Percentiles rank a stretch among this genome's conserved stretches.
phyloP scores from a whole-genome alignment of 1,140 invertebrate species.

The Aporrectodea caliginosa region DNA sequence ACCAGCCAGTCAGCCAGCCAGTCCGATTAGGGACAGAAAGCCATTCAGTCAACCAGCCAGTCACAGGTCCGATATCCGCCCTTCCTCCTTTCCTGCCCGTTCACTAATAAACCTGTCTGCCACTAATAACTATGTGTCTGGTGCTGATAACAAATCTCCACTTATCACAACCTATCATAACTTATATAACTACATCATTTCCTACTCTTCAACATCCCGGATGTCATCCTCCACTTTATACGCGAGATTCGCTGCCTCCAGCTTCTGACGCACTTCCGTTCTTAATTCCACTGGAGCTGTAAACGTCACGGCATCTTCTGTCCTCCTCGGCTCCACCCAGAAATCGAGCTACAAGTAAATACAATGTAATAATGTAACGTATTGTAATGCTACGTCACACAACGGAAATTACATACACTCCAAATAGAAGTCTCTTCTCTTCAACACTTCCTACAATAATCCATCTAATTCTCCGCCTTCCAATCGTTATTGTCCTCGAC shows the following conservation, averaged over 20 bases:
- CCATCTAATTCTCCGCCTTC: not conserved
- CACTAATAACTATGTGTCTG: too few relatives aligned
- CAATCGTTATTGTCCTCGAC: not conserved
- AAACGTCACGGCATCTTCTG: not conserved
- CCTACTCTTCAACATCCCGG: not conserved
- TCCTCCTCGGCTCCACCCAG: not conserved
- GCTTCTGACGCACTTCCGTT: not conserved
- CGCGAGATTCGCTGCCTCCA: not conserved
- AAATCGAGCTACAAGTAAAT: not conserved
- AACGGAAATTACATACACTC: too few relatives aligned
- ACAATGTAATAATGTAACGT: not conserved
- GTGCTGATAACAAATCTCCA: too few relatives aligned
- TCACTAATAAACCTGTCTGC: too few relatives aligned
- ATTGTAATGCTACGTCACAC: not conserved
- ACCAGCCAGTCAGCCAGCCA: too few relatives aligned
- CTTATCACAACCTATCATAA: too few relatives aligned
- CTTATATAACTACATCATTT: too few relatives aligned
- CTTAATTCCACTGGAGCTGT: not conserved
- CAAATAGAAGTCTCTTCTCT: too few relatives aligned
- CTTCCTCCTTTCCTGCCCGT: too few relatives aligned
- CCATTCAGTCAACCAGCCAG: too few relatives aligned
- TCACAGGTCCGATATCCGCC: too few relatives aligned
- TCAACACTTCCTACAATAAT: not conserved
- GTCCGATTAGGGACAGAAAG: too few relatives aligned
- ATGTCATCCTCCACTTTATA: not conserved